Percentiles rank a stretch among this genome's conserved stretches.
Conservation (phyloP, 1,140 invertebrate species). For the Halesus radiatus region DNA sequence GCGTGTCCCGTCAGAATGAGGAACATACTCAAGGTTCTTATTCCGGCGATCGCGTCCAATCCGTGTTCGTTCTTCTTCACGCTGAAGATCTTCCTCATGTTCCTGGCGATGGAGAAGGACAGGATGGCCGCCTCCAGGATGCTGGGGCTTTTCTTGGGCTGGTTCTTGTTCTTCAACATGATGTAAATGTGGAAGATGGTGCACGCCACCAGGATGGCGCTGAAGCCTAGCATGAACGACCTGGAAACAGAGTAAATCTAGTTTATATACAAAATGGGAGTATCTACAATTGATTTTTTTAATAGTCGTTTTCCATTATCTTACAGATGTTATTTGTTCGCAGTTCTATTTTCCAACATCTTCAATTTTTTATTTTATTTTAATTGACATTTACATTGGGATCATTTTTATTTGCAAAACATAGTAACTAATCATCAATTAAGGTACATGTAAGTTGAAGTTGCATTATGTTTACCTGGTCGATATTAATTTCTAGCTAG, state of each 20-base stretch:
- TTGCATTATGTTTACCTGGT: too few species aligned
- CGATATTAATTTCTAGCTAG: too few species aligned
- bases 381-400: too few species aligned
- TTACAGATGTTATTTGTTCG: too few species aligned
- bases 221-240: conserved; percentile 58
- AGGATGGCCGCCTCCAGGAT: conserved; percentile 63
- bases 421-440: too few species aligned
- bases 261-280: too few species aligned
- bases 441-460: too few species aligned
- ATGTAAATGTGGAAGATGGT: conserved; percentile 63
- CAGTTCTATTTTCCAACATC: too few species aligned
- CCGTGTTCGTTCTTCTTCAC: conserved; percentile 74
- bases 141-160: not conserved
- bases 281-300: too few species aligned
- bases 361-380: too few species aligned
- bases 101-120: conserved; percentile 74
- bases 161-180: conserved; percentile 36
- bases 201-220: conserved; percentile 61
- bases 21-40: conserved; percentile 76
- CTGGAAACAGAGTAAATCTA: conserved; percentile 25
- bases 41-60: conserved; percentile 76
- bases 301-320: too few species aligned
- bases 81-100: conserved; percentile 73
- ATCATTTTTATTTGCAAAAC: too few species aligned
- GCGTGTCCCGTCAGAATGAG: conserved; percentile 77